Conservation (phyloP, 2,797 vertebrate genomes). For the Taenioides sp. region DNA sequence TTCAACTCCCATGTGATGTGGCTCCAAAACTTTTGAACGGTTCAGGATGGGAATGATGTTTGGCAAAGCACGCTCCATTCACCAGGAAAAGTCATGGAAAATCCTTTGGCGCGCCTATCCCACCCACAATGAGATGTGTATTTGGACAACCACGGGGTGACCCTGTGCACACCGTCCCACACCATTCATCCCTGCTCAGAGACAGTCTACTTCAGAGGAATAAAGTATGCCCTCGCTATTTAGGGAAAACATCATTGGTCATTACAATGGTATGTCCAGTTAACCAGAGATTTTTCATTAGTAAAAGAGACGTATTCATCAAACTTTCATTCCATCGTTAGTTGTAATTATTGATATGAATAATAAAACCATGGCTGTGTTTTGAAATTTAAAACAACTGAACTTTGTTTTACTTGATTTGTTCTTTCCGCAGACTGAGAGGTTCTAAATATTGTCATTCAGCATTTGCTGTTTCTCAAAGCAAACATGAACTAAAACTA, state of each 20-base stretch:
- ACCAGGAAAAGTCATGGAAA: constrained; percentile 68
- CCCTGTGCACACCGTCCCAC: constrained; percentile 41
- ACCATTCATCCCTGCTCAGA: constrained; percentile 40
- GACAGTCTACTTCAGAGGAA: constrained; percentile 30
- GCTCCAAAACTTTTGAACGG: constrained; percentile 29
- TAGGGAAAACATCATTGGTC: background rate
- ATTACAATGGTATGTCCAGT: constrained; percentile 19
- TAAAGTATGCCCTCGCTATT: constrained; percentile 14
- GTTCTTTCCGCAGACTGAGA: background rate
- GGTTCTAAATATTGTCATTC: background rate
- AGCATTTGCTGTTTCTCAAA: background rate
- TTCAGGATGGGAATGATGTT: constrained; percentile 50
- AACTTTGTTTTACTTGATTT: background rate
- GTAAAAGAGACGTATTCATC: background rate
- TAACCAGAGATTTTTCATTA: background rate
- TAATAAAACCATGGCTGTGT: background rate
- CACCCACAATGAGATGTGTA: constrained; percentile 69
- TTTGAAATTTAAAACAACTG: background rate
- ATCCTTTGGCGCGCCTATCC: constrained; percentile 65
- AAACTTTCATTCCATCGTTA: background rate
- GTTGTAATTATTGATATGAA: background rate
- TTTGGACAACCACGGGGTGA: constrained; percentile 69
- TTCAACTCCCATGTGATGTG: constrained; percentile 33
- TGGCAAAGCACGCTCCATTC: constrained; percentile 62
- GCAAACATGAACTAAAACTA: background rate